phyloP scores from a whole-genome alignment of 2,888 invertebrate species.

The Sipha maydis region DNA sequence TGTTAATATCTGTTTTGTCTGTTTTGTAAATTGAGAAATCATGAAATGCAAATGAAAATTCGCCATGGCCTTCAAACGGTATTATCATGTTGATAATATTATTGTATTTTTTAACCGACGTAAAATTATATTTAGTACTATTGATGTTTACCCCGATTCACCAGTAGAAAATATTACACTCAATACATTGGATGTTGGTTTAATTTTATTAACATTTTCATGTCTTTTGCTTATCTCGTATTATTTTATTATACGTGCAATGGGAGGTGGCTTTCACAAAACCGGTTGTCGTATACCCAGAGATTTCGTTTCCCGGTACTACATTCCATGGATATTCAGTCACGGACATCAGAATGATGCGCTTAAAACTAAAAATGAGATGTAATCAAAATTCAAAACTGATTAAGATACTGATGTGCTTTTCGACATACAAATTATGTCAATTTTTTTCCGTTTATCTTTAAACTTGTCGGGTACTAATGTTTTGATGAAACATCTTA shows the following conservation, averaged over 20 bases:
- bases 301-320: slow-evolving; percentile 50
- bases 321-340: slow-evolving; percentile 52
- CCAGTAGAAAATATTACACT: background rate
- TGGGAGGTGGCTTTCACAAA: slow-evolving; percentile 56
- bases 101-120: background rate
- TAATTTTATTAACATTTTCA: slow-evolving; percentile 39
- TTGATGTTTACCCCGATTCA: background rate
- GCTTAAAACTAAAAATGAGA: slow-evolving; percentile 24
- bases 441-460: background rate
- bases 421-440: slow-evolving; percentile 4
- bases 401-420: slow-evolving; percentile 34
- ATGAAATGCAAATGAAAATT: slow-evolving; percentile 28
- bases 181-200: background rate
- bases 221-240: slow-evolving; percentile 26
- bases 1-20: too few relatives aligned
- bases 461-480: background rate
- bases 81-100: background rate
- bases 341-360: slow-evolving; percentile 33
- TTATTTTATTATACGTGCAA: background rate
- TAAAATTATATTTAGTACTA: background rate
- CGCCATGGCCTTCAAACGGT: slow-evolving; percentile 8
- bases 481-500: background rate
- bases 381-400: slow-evolving; percentile 46
- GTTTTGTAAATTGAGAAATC: slow-evolving; percentile 9
- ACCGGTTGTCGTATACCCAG: slow-evolving; percentile 37